Conservation (phyloP, 2,797 vertebrate species). For the Anomalospiza imberbis region DNA sequence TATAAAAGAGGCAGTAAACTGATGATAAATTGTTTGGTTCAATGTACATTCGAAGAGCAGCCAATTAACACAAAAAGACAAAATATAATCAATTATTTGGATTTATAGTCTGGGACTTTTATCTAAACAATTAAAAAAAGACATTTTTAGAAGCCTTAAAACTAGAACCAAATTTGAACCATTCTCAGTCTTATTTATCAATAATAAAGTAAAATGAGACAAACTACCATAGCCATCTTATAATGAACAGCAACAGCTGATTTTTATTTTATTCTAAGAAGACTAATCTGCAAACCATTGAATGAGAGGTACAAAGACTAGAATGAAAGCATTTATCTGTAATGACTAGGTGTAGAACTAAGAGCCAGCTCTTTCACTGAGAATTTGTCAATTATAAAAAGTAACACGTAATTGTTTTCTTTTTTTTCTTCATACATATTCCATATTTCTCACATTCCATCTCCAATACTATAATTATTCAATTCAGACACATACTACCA, state of each 20-base stretch:
- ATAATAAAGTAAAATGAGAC: background rate
- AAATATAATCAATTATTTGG: background rate
- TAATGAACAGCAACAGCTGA: background rate
- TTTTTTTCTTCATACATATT: background rate
- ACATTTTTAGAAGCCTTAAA: background rate
- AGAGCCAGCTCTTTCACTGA: background rate
- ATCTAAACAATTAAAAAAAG: background rate
- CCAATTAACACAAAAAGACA: background rate
- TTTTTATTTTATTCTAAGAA: background rate
- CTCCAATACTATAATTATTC: background rate
- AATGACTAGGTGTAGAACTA: background rate
- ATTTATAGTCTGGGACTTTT: background rate
- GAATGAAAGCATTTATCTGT: background rate
- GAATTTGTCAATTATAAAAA: background rate
- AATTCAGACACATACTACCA: background rate
- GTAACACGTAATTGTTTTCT: accelerated
- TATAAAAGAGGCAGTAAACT: background rate
- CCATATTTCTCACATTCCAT: background rate
- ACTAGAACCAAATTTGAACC: background rate
- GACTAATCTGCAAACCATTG: background rate
- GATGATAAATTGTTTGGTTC: background rate
- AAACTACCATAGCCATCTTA: background rate
- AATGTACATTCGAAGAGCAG: background rate
- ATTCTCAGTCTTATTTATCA: background rate
- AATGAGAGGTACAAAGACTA: background rate